Evolutionary conservation across 2,113 vertebrate species (phyloP).

Genomic region (Scophthalmus maximus): DNA sequence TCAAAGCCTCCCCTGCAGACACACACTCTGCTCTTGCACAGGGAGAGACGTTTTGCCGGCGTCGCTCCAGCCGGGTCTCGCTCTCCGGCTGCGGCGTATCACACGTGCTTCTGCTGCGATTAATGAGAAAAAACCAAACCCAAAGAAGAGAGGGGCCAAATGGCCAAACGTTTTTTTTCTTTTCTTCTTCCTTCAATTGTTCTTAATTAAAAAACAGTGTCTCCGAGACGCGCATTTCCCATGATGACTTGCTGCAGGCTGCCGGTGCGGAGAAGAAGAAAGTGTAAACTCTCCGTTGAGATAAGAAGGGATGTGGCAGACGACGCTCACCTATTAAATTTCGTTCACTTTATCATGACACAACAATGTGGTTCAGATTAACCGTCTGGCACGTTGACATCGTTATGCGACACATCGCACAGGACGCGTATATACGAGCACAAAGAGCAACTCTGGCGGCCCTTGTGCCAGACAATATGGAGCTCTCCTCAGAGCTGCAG

Average conservation of each 20-base stretch:
- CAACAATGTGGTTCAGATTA: conserved; percentile 65
- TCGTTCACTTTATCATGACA: conserved; percentile 61
- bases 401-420: conserved; percentile 43
- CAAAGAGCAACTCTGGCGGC: conserved; percentile 50
- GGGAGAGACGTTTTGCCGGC: conserved; percentile 71
- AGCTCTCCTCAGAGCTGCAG: conserved; percentile 31
- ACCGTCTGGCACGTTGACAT: conserved; percentile 39
- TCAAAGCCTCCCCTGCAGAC: conserved; percentile 83
- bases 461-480: conserved; percentile 57
- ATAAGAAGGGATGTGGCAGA: conserved; percentile 53
- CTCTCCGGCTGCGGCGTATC: conserved; percentile 44
- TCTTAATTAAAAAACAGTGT: conserved; percentile 66
- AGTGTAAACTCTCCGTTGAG: conserved; percentile 53
- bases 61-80: conserved; percentile 46
- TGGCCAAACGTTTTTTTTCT: conserved; percentile 8
- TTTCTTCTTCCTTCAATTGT: conserved; percentile 6
- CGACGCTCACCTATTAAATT: conserved; percentile 62
- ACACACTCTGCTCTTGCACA: conserved; percentile 74
- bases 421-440: conserved; percentile 23
- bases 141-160: conserved; percentile 22
- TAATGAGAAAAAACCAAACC: conserved; percentile 66
- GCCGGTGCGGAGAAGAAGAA: conserved; percentile 25
- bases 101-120: conserved; percentile 64
- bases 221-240: conserved; percentile 56
- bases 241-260: conserved; percentile 69